These are phyloP conservation scores for Rhamnusium bicolor DNA, from an alignment of 2,888 invertebrate genomes.

Conservation along the genomic window DNA sequence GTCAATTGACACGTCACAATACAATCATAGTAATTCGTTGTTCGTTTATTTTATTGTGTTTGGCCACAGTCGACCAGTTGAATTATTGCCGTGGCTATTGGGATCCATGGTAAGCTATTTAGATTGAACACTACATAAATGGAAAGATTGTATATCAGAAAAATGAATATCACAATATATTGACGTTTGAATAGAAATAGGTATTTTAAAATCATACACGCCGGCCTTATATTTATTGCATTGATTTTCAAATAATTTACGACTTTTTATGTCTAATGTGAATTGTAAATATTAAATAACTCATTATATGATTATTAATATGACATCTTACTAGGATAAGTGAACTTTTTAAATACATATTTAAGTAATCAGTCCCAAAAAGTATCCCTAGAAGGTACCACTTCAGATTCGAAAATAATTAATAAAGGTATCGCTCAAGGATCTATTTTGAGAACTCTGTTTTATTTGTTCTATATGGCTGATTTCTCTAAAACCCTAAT, in stretches of 20 bases:
- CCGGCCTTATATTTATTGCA: conserved; percentile 24
- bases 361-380: too few relatives aligned
- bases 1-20: conserved; percentile 63
- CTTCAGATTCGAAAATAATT: too few relatives aligned
- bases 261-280: conserved; percentile 6
- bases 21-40: conserved; percentile 60
- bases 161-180: conserved; percentile 35
- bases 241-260: conserved; percentile 27
- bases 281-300: background rate
- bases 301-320: background rate
- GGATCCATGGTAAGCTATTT: background rate
- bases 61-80: conserved; percentile 46
- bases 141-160: conserved; percentile 26
- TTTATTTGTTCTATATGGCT: too few relatives aligned
- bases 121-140: conserved; percentile 10
- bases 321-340: background rate
- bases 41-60: conserved; percentile 60
- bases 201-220: conserved; percentile 26
- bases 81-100: conserved; percentile 13
- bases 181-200: conserved; percentile 35
- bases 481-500: too few relatives aligned
- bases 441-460: too few relatives aligned
- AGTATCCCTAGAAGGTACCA: too few relatives aligned
- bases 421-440: too few relatives aligned
- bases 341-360: too few relatives aligned